A percentile compares a stretch with the other conserved stretches of the same genome.
These are phyloP conservation scores for Callopanchax toddi DNA, from an alignment of 2,113 vertebrate species.

Conservation along the genomic window DNA sequence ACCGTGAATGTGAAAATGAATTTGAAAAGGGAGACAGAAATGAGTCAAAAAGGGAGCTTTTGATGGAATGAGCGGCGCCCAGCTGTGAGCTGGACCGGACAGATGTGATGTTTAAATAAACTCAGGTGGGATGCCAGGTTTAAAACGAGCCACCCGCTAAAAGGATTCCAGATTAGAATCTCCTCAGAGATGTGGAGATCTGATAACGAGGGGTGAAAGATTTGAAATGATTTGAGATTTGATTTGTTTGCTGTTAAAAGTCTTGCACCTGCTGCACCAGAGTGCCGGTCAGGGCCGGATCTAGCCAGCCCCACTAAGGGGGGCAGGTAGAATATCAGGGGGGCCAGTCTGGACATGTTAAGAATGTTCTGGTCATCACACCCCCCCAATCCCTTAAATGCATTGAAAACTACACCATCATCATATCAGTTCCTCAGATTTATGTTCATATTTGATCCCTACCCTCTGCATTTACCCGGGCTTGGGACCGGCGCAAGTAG, in stretches of 20 bases:
- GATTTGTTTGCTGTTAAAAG: slow-evolving; percentile 13
- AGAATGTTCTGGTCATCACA: too few relatives aligned
- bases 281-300: too few relatives aligned
- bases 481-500: too few relatives aligned
- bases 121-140: slow-evolving; percentile 70
- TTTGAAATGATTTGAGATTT: slow-evolving; percentile 49
- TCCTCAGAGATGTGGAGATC: slow-evolving; percentile 69
- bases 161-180: slow-evolving; percentile 71
- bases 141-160: slow-evolving; percentile 71
- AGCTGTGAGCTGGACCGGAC: slow-evolving; percentile 78
- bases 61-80: slow-evolving; percentile 79
- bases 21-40: slow-evolving; percentile 44
- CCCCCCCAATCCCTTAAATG: too few relatives aligned
- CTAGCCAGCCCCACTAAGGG: too few relatives aligned
- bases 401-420: too few relatives aligned
- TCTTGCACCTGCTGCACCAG: slow-evolving; percentile 39
- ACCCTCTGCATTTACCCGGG: too few relatives aligned
- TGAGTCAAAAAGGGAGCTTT: slow-evolving; percentile 76
- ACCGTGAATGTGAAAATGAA: slow-evolving; percentile 66
- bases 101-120: slow-evolving; percentile 82
- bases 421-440: too few relatives aligned
- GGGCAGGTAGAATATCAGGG: too few relatives aligned
- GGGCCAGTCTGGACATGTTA: too few relatives aligned
- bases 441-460: too few relatives aligned
- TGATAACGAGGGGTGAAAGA: slow-evolving; percentile 54